Base-by-base conservation (phyloP, 2,888 invertebrate genomes). In the Nesidiocoris tenuis region DNA sequence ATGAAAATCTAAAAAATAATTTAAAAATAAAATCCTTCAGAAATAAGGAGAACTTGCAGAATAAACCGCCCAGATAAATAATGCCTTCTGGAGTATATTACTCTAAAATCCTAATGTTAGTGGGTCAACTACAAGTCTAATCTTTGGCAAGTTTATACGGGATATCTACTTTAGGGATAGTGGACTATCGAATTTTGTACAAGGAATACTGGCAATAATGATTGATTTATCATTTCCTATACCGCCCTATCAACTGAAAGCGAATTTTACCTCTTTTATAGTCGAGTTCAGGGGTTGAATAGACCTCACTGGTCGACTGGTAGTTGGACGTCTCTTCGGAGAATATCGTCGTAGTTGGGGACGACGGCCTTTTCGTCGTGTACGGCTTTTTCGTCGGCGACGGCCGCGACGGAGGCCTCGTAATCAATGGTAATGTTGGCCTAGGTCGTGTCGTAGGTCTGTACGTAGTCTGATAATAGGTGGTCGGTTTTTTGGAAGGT, bases 221-320 rank as follows among this genome's bases (percentile, higher is more conserved):
- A n/a, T n/a, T n/a, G n/a, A n/a, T n/a, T n/a, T n/a, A n/a, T 39
- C 39, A 39, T 39, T 12, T 39, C 12, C 12, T 39, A 12, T 7
- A 39, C 39, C 39, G 39, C 39, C 39, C 39, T 39, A 39, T 39
- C 39, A 39, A 39, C 59, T 59, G 17, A 39, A 25, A 16, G 23
- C 39, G n/a, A 54, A 61, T 74, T 83, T 83, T 82, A 85, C 85
- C 83, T 81, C 83, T 83, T 82, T 83, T 83, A 80, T 84, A 85
- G 79, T 84, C 83, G 25, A 80, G 78, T 67, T 79, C 79, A n/a
- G 79, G 67, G 2, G 79, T 72, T 19, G 79, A 75, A 55, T 74
- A 76, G 24, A 61, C 70, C 25, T 65, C 68, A 56, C 23, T 77
- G 66, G 70, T 72, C 75, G 7, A 77, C 24, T 24, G 61, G 67